Base-by-base conservation (phyloP, 2,113 vertebrate species). In the Burhinus bistriatus region DNA sequence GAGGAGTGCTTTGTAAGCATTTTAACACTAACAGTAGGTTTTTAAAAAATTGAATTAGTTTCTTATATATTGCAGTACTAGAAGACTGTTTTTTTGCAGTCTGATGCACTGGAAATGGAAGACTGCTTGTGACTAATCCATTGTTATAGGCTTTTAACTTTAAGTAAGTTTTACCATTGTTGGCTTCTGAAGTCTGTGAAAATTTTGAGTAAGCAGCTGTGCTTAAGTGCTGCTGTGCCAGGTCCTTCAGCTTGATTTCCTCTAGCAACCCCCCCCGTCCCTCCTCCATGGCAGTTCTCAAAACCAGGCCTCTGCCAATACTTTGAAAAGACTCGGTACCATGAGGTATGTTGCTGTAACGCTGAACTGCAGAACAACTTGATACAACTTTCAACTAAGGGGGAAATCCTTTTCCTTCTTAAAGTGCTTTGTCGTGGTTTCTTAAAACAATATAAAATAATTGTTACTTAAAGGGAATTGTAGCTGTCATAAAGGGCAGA, bases 331-430 rank as follows among this genome's bases (percentile, higher is more conserved):
- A 52, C 26, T 47, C 6, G 4, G 42, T 91, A 19, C 59, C 21
- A 2, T 22, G 57, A 82, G 59, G 17, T 34, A 13, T 3, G 17
- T 79, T 95, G 69, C 57, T 5, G 10, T 65, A 52, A 84, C 25
- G 42, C 47, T 87, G 90, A 89, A 42, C 85, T 77, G 71, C 54
- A 81, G 59, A 89, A 89, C 40, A 93, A 54, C 61, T 3, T 17
- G 36, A 45, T 75, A 42, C 0, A 93, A 64, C 66, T 82, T 93
- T 44, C 70, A 91, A 5, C 79, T 68, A 72, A 65, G 54, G 83
- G 85, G 83, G 93, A 97, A 94, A 95, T 97, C 93, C 93, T 96
- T 94, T 96, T 93, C 78, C 82, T 91, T 90, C 57, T 64, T 42
- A 2, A 69, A 94, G 26, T 27, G n/a, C 52, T 91, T 87, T 94